Conservation (phyloP, 2,888 invertebrate species). For the Anthrax anthrax region DNA sequence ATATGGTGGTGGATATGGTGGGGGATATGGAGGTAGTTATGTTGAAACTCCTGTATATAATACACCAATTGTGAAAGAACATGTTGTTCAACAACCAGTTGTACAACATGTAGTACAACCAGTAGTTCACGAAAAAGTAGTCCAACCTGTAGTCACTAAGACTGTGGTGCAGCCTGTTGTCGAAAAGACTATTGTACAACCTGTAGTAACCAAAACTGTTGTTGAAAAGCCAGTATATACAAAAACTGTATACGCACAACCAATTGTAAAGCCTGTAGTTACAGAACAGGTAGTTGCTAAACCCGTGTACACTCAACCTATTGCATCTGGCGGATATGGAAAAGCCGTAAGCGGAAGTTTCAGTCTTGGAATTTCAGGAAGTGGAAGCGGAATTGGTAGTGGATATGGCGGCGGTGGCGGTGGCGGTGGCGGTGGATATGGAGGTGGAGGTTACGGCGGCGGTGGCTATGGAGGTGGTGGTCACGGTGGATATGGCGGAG, state of each 20-base stretch:
- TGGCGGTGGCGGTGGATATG: constrained; percentile 5
- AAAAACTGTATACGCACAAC: neutral
- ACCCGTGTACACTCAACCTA: too few relatives aligned
- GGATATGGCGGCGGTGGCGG: constrained; percentile 5
- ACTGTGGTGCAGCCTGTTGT: neutral
- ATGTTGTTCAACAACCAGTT: neutral
- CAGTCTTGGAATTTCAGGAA: constrained; percentile 1
- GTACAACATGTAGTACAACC: neutral
- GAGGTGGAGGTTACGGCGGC: constrained; percentile 7
- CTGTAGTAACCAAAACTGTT: neutral
- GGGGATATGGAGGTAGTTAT: constrained; percentile 3
- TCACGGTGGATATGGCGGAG: constrained; percentile 4
- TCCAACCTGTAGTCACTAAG: neutral
- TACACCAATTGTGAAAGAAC: neutral
- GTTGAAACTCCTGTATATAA: neutral
- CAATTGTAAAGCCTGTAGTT: neutral
- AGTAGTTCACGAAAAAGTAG: neutral
- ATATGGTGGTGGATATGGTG: constrained; percentile 1
- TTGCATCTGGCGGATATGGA: constrained; percentile 2
- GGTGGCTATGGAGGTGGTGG: constrained; percentile 6
- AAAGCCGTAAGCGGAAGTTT: constrained; percentile 4
- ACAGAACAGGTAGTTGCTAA: neutral
- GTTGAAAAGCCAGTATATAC: neutral
- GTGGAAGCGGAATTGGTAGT: constrained; percentile 4
- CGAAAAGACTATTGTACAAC: neutral